Percentiles rank a stretch among this genome's conserved stretches.
Evolutionary conservation across 2,888 invertebrate species (phyloP).

Genomic region (Sinopyrophorus schimmeli): DNA sequence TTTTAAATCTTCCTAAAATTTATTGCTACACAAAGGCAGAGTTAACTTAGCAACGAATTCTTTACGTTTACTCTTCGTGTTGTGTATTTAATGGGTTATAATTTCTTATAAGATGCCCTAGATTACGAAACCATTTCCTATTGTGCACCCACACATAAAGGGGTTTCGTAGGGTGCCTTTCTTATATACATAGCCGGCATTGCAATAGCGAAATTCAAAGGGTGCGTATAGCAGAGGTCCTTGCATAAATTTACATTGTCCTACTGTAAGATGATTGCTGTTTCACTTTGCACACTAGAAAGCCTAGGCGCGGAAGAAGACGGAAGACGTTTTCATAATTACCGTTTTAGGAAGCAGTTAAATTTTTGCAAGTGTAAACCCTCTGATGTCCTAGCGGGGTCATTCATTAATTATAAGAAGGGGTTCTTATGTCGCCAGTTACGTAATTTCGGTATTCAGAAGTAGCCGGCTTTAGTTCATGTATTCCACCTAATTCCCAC

Average conservation of each 20-base stretch:
- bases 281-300: conserved; percentile 20
- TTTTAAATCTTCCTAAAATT: too few relatives aligned
- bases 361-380: conserved; percentile 42
- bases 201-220: conserved; percentile 43
- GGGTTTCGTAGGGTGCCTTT: conserved; percentile 41
- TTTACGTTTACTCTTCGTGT: conserved; percentile 7
- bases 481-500: not conserved
- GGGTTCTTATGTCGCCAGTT: conserved; percentile 37
- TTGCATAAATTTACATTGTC: conserved; percentile 34
- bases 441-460: conserved; percentile 32
- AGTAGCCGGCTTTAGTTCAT: conserved; percentile 13
- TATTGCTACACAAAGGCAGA: too few relatives aligned
- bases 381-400: conserved; percentile 40
- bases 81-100: conserved; percentile 25
- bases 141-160: conserved; percentile 42
- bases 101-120: conserved; percentile 32
- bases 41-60: too few relatives aligned
- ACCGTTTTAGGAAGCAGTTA: conserved; percentile 19
- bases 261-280: conserved; percentile 24
- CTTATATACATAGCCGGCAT: conserved; percentile 42
- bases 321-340: conserved; percentile 12
- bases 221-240: conserved; percentile 34
- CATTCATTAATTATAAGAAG: conserved; percentile 45
- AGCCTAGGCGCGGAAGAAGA: conserved; percentile 10
- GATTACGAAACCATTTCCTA: conserved; percentile 36